phyloP scores from a whole-genome alignment of 2,888 invertebrate species.

The Meandrusa payeni region DNA sequence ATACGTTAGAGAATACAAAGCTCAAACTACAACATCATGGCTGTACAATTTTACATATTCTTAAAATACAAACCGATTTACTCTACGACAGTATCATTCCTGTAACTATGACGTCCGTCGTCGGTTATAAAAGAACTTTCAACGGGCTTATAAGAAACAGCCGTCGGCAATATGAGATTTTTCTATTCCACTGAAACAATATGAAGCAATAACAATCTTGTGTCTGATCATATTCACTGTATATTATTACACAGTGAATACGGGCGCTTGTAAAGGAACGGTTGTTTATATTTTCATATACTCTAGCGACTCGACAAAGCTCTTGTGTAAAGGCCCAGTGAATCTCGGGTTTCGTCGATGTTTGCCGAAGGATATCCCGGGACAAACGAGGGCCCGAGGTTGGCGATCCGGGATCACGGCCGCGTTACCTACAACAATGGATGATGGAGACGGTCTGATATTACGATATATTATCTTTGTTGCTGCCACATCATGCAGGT shows the following conservation, averaged over 20 bases:
- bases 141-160: slow-evolving; percentile 15
- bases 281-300: slow-evolving; percentile 64
- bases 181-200: slow-evolving; percentile 40
- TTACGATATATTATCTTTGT: slow-evolving; percentile 73
- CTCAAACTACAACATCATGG: no score
- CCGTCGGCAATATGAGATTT: slow-evolving; percentile 9
- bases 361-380: slow-evolving; percentile 75
- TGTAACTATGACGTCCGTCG: neutral
- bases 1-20: no score
- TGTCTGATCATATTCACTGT: slow-evolving; percentile 32
- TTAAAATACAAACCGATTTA: slow-evolving; percentile 4
- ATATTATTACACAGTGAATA: slow-evolving; percentile 35
- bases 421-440: slow-evolving; percentile 68
- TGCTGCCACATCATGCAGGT: slow-evolving; percentile 72
- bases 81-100: slow-evolving; percentile 6
- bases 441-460: slow-evolving; percentile 66
- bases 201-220: slow-evolving; percentile 43
- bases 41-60: no score
- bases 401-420: slow-evolving; percentile 65
- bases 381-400: slow-evolving; percentile 70
- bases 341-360: slow-evolving; percentile 72
- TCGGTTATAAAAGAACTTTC: slow-evolving; percentile 9
- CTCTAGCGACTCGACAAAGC: slow-evolving; percentile 59
- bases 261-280: slow-evolving; percentile 40
- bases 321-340: slow-evolving; percentile 72